Percentiles rank a stretch among this genome's conserved stretches.
Evolutionary conservation across 2,113 vertebrate species (phyloP).

Genomic region (Menura novaehollandiae): DNA sequence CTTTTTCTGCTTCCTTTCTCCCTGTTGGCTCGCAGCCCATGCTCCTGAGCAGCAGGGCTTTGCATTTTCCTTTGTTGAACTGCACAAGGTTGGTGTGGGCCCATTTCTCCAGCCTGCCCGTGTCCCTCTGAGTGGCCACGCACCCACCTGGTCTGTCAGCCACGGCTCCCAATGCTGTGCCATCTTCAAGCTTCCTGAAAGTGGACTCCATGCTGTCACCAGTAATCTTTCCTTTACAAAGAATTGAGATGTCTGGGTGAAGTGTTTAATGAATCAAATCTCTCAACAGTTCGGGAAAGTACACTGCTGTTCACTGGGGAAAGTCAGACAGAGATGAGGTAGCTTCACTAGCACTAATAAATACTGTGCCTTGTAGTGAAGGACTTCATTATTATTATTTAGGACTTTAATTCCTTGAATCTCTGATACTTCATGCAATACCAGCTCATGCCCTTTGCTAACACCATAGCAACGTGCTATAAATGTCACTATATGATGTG

Average conservation of each 20-base stretch:
- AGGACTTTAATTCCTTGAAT: background rate
- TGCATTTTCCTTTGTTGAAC: background rate
- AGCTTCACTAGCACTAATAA: background rate
- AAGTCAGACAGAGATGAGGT: background rate
- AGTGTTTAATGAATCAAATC: background rate
- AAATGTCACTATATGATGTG: background rate
- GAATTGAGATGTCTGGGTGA: background rate
- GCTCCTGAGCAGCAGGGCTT: background rate
- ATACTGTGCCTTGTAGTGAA: background rate
- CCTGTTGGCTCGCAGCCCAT: background rate
- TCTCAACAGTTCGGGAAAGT: background rate
- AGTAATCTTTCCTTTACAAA: background rate
- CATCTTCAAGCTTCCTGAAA: background rate
- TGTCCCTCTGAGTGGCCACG: background rate
- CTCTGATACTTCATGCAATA: background rate
- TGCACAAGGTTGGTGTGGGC: background rate
- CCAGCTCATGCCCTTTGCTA: background rate
- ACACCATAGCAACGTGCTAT: background rate
- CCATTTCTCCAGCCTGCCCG: background rate
- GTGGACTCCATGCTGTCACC: background rate
- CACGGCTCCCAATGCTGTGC: background rate
- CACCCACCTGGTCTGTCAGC: background rate
- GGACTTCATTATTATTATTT: background rate
- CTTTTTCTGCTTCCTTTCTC: background rate
- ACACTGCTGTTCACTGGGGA: background rate